phyloP scores from a whole-genome alignment of 1,140 invertebrate genomes.

The Plodia interpunctella region DNA sequence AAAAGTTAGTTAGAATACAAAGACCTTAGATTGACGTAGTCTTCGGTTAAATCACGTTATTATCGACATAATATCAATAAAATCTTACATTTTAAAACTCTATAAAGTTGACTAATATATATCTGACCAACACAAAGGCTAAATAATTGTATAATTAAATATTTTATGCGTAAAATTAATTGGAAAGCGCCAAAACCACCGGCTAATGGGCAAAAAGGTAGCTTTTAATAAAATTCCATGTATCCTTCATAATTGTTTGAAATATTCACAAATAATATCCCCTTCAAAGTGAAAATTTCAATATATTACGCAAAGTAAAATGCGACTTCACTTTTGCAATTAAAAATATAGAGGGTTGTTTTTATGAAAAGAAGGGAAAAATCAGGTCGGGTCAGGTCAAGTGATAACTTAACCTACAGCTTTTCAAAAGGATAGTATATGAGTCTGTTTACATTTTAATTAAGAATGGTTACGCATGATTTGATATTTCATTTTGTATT shows the following conservation, averaged over 20 bases:
- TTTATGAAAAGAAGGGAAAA: not conserved
- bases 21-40: too few relatives aligned
- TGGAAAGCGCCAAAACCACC: not conserved
- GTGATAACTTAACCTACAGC: not conserved
- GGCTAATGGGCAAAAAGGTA: constrained; percentile 11
- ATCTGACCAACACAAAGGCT: not conserved
- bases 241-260: constrained; percentile 21
- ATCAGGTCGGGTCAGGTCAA: not conserved
- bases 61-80: too few relatives aligned
- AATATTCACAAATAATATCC: constrained; percentile 18
- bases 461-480: too few relatives aligned
- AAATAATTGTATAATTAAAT: not conserved
- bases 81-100: too few relatives aligned
- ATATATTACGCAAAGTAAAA: constrained; percentile 7
- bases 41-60: too few relatives aligned
- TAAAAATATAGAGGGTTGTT: not conserved
- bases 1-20: too few relatives aligned
- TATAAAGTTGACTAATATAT: not conserved
- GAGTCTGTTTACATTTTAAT: too few relatives aligned
- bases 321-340: not conserved
- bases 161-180: constrained; percentile 4
- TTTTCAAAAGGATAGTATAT: too few relatives aligned
- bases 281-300: not conserved
- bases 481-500: too few relatives aligned
- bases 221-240: constrained; percentile 6